These are phyloP conservation scores for Oreonectes daqikongensis DNA, from an alignment of 2,797 vertebrate genomes.

Conservation along the genomic window DNA sequence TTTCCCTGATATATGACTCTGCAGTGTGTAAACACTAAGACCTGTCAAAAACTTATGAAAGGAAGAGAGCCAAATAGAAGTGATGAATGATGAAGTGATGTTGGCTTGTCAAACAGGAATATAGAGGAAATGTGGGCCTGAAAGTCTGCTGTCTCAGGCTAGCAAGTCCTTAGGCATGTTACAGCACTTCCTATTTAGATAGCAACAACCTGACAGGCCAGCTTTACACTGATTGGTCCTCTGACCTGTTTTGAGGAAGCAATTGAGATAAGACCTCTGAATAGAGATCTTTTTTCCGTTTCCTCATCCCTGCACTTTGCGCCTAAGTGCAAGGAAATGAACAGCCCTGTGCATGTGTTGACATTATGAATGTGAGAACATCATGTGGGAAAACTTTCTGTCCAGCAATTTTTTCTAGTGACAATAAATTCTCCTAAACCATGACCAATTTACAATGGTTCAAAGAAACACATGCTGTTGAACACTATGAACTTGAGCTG, in stretches of 20 bases:
- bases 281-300: constrained; percentile 68
- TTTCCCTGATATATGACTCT: constrained; percentile 26
- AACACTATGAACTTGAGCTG: too few species aligned
- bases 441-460: constrained; percentile 2
- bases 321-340: constrained; percentile 78
- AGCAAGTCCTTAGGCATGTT: constrained; percentile 71
- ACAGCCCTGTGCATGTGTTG: constrained; percentile 67
- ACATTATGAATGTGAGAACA: constrained; percentile 66
- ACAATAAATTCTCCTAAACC: constrained; percentile 11
- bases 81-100: constrained; percentile 68
- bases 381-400: constrained; percentile 63
- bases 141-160: constrained; percentile 68
- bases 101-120: constrained; percentile 69
- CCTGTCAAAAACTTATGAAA: constrained; percentile 43
- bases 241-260: constrained; percentile 81
- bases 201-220: constrained; percentile 73
- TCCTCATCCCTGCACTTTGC: constrained; percentile 68
- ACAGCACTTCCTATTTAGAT: constrained; percentile 82
- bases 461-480: background rate
- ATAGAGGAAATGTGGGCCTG: constrained; percentile 70
- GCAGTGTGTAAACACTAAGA: constrained; percentile 50
- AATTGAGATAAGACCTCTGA: constrained; percentile 82
- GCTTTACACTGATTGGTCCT: constrained; percentile 66
- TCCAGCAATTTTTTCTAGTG: background rate
- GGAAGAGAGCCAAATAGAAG: constrained; percentile 55